phyloP scores from a whole-genome alignment of 1,140 invertebrate genomes.

The Phenacoccus solenopsis region DNA sequence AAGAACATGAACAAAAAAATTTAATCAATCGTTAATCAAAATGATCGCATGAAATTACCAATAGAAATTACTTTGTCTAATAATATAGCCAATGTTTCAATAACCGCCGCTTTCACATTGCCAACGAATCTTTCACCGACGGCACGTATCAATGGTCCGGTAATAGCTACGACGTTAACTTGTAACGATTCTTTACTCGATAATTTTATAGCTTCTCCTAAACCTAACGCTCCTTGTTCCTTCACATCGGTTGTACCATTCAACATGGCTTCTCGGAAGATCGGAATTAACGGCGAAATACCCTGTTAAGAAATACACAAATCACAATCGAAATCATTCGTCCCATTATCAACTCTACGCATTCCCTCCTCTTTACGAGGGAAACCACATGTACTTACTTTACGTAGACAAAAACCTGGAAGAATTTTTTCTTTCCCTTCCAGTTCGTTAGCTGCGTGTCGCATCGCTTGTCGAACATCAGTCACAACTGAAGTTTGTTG shows the following conservation, averaged over 20 bases:
- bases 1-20: conserved; percentile 38
- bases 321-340: not conserved
- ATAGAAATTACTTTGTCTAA: conserved; percentile 56
- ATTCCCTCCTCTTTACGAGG: too few relatives aligned
- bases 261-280: conserved; percentile 91
- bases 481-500: conserved; percentile 71
- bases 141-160: conserved; percentile 93
- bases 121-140: conserved; percentile 88
- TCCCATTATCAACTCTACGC: not conserved
- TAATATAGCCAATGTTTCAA: conserved; percentile 83
- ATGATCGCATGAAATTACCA: conserved; percentile 18
- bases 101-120: conserved; percentile 87
- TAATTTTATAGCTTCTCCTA: conserved; percentile 82
- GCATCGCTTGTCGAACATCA: conserved; percentile 80
- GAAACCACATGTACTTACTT: conserved; percentile 41
- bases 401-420: conserved; percentile 90
- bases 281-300: conserved; percentile 81
- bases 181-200: conserved; percentile 76
- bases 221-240: conserved; percentile 83
- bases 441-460: conserved; percentile 76
- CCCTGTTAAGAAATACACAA: conserved; percentile 41
- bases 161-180: conserved; percentile 90
- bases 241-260: conserved; percentile 90
- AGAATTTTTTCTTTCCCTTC: conserved; percentile 57
- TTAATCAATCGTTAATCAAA: not conserved